A percentile compares a stretch with the other conserved stretches of the same genome.
phyloP scores from a whole-genome alignment of 2,113 vertebrate species.

The Cyanoderma ruficeps region DNA sequence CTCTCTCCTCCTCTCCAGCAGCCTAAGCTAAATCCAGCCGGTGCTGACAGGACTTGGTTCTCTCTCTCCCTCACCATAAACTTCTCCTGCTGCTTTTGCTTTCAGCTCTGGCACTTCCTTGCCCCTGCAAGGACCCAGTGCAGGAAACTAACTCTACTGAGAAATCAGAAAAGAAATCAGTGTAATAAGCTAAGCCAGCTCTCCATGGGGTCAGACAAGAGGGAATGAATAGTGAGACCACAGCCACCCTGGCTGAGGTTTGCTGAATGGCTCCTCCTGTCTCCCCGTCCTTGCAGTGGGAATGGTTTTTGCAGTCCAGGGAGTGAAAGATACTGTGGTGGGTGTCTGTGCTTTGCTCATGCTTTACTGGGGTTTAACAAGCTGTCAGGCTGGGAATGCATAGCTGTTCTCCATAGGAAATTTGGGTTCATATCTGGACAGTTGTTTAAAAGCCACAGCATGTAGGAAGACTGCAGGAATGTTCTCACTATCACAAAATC shows the following conservation, averaged over 20 bases:
- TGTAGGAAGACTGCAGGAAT: neutral
- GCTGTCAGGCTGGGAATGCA: neutral
- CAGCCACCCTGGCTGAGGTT: neutral
- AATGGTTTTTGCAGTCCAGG: neutral
- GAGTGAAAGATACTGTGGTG: neutral
- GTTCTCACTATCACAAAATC: neutral
- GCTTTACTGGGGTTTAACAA: neutral
- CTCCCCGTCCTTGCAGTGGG: neutral
- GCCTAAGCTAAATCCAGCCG: neutral
- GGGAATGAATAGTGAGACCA: neutral
- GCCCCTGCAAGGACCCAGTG: neutral
- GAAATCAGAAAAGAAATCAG: neutral
- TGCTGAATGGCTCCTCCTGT: neutral
- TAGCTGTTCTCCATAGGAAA: neutral
- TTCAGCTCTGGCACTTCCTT: neutral
- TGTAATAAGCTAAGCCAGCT: neutral
- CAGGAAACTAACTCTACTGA: neutral
- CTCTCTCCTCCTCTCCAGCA: neutral
- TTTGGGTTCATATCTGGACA: neutral
- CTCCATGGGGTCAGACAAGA: neutral
- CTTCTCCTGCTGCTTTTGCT: neutral
- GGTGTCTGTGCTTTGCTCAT: neutral
- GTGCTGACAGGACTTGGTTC: accelerated
- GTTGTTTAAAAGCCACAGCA: neutral
- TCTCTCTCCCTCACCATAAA: neutral